phyloP scores from a whole-genome alignment of 1,140 invertebrate species.

The Heliothis virescens region DNA sequence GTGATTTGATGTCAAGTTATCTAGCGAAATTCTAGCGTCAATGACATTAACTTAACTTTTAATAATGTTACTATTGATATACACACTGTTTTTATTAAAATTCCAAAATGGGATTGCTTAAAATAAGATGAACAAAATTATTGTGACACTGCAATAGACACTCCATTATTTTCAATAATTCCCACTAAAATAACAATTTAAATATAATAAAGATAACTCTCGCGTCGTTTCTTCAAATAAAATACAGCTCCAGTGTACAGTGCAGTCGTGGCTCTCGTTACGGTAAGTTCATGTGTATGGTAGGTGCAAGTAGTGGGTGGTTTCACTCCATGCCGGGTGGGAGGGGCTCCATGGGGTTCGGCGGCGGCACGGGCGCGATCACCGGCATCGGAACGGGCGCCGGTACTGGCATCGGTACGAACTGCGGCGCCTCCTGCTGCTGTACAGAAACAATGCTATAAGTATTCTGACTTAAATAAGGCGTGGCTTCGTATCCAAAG shows the following conservation, averaged over 20 bases:
- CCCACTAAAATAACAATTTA: not conserved
- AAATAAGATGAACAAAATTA: not conserved
- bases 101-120: not conserved
- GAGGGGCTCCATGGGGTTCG: slow-evolving; percentile 68
- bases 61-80: not conserved
- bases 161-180: not conserved
- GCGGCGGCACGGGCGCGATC: slow-evolving; percentile 46
- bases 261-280: not conserved
- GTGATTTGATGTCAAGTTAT: no score
- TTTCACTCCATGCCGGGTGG: slow-evolving; percentile 74
- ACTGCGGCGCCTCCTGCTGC: not conserved
- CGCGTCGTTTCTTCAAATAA: not conserved
- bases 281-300: not conserved
- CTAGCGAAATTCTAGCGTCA: not conserved
- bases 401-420: slow-evolving; percentile 8
- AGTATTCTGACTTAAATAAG: not conserved
- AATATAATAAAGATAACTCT: not conserved
- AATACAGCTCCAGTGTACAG: slow-evolving; percentile 6
- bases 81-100: not conserved
- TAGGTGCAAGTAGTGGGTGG: not conserved
- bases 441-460: not conserved
- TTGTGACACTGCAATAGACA: not conserved
- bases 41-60: not conserved
- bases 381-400: not conserved
- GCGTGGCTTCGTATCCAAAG: no score